Evolutionary conservation across 2,888 invertebrate genomes (phyloP).

Genomic region (Eledone cirrhosa): DNA sequence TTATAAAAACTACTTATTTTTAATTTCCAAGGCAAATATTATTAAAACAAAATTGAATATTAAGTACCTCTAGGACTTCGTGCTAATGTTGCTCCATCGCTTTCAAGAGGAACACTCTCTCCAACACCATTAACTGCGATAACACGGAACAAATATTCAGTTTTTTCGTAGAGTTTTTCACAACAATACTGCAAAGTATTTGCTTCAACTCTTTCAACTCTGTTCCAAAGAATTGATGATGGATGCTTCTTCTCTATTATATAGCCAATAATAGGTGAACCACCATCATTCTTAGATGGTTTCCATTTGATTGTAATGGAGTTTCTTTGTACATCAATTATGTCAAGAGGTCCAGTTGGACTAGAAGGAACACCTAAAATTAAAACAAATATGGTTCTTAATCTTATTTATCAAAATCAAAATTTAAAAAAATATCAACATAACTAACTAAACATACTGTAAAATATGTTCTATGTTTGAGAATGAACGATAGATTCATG

Average conservation of each 20-base stretch:
- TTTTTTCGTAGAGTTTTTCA: constrained; percentile 43
- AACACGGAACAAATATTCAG: constrained; percentile 57
- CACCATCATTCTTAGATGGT: constrained; percentile 59
- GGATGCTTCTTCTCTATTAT: constrained; percentile 47
- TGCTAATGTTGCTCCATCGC: constrained; percentile 42
- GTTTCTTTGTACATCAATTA: constrained; percentile 39
- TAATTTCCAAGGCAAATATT: too few species aligned
- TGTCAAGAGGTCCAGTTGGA: constrained; percentile 52
- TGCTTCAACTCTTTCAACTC: constrained; percentile 39
- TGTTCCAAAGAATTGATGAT: constrained; percentile 38
- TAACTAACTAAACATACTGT: too few species aligned
- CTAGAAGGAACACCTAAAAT: constrained; percentile 46
- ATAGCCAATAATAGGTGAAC: constrained; percentile 51
- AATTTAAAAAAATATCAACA: too few species aligned
- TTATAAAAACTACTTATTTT: too few species aligned
- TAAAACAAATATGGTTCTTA: not conserved
- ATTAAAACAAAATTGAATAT: not conserved
- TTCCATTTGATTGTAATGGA: constrained; percentile 54
- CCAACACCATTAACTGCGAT: constrained; percentile 75
- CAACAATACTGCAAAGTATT: constrained; percentile 38
- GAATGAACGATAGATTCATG: too few species aligned
- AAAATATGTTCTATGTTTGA: too few species aligned
- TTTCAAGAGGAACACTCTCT: constrained; percentile 76
- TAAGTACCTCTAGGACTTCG: constrained; percentile 57
- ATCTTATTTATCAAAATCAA: too few species aligned